Evolutionary conservation across 1,140 invertebrate species (phyloP).

Genomic region (Chrysopa pallens): DNA sequence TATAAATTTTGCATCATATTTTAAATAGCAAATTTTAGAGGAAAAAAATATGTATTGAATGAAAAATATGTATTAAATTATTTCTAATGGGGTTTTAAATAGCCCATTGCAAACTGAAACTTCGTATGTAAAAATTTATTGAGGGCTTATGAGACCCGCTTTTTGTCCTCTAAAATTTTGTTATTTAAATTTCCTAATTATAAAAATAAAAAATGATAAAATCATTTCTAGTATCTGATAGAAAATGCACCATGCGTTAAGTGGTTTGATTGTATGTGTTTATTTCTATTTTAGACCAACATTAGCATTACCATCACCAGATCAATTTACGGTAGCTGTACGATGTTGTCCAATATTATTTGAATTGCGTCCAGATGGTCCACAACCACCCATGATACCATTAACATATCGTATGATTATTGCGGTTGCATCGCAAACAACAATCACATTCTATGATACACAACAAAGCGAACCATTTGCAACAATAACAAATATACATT

Average conservation of each 20-base stretch:
- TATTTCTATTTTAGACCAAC: conserved; percentile 44
- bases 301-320: conserved; percentile 57
- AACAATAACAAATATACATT: conserved; percentile 80
- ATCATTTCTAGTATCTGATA: not conserved
- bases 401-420: conserved; percentile 75
- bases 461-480: conserved; percentile 75
- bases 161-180: conserved; percentile 2
- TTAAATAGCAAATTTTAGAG: too few species aligned
- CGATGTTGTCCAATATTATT: conserved; percentile 67
- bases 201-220: conserved; percentile 1
- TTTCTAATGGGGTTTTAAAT: too few species aligned
- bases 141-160: too few species aligned
- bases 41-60: too few species aligned
- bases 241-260: not conserved
- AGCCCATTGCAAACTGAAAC: too few species aligned
- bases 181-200: conserved; percentile 1
- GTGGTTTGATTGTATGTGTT: not conserved
- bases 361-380: conserved; percentile 36
- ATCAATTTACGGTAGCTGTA: conserved; percentile 61
- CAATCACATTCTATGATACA: conserved; percentile 80
- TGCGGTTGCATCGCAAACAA: conserved; percentile 74
- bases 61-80: too few species aligned
- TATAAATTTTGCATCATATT: too few species aligned
- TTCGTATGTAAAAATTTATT: too few species aligned
- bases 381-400: conserved; percentile 28